Evolutionary conservation across 2,888 invertebrate species (phyloP).

Genomic region (Campoplex nolae): DNA sequence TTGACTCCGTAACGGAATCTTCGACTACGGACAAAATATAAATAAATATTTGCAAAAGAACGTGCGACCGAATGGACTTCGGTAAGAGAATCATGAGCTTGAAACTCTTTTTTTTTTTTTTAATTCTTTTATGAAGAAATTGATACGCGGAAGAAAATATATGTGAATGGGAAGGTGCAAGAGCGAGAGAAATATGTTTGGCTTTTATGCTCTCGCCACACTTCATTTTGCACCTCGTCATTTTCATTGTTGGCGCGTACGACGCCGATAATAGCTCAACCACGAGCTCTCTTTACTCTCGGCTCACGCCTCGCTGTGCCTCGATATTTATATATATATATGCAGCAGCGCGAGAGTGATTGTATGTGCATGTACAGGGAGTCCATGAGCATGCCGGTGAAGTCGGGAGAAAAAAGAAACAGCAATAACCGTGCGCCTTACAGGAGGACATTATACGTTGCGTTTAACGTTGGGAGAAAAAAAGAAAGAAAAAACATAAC

Average conservation of each 20-base stretch:
- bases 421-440: slow-evolving; percentile 42
- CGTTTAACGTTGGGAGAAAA: background rate
- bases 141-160: background rate
- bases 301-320: slow-evolving; percentile 4
- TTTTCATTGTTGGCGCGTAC: slow-evolving; percentile 66
- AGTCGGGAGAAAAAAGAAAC: slow-evolving; percentile 26
- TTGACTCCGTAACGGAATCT: background rate
- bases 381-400: background rate
- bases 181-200: slow-evolving; percentile 34
- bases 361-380: background rate
- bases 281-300: slow-evolving; percentile 8
- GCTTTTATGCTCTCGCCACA: slow-evolving; percentile 65
- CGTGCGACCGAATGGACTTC: background rate
- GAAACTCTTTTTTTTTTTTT: background rate
- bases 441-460: slow-evolving; percentile 16
- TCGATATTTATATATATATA: background rate
- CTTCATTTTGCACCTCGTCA: slow-evolving; percentile 70
- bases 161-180: background rate
- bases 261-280: slow-evolving; percentile 50
- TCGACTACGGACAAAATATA: background rate
- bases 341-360: background rate
- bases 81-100: background rate
- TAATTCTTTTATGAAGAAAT: background rate
- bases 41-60: background rate
- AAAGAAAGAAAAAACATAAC: background rate